Evolutionary conservation across 1,140 invertebrate species (phyloP).

Genomic region (Callitettix versicolor): DNA sequence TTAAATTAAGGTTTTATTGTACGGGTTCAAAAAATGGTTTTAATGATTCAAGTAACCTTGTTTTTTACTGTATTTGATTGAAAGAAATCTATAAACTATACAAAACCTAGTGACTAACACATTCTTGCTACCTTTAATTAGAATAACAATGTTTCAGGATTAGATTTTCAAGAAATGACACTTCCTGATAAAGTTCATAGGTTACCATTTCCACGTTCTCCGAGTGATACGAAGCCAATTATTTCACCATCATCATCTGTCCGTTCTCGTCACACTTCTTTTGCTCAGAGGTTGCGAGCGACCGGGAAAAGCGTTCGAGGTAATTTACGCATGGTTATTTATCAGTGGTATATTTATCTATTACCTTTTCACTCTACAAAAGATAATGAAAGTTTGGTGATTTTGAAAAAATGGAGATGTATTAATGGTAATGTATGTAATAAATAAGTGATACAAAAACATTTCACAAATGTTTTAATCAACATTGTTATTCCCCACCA

Average conservation of each 20-base stretch:
- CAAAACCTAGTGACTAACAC: not conserved
- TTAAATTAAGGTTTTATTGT: too few species aligned
- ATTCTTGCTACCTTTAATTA: not conserved
- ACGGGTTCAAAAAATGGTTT: too few species aligned
- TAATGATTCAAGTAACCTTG: not conserved
- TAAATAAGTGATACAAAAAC: too few species aligned
- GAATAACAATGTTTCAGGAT: too few species aligned
- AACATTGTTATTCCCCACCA: too few species aligned
- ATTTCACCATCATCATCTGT: slow-evolving; percentile 52
- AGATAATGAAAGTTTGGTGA: too few species aligned
- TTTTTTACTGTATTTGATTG: not conserved
- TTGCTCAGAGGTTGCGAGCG: slow-evolving; percentile 72
- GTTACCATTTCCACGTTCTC: slow-evolving; percentile 20
- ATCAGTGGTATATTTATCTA: too few species aligned
- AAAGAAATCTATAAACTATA: not conserved
- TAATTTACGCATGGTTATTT: slow-evolving; percentile 25
- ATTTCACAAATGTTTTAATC: too few species aligned
- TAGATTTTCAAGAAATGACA: slow-evolving; percentile 14
- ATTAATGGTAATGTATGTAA: too few species aligned
- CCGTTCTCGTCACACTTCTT: slow-evolving; percentile 50
- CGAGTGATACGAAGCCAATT: slow-evolving; percentile 23
- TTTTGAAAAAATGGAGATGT: too few species aligned
- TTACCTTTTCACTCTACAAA: too few species aligned
- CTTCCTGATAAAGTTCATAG: slow-evolving; percentile 34
- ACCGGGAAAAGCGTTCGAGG: slow-evolving; percentile 74